Evolutionary conservation across 37 sponge, comb jelly and placozoan genomes (phyloP).

Genomic region (Halichondria panicea): DNA sequence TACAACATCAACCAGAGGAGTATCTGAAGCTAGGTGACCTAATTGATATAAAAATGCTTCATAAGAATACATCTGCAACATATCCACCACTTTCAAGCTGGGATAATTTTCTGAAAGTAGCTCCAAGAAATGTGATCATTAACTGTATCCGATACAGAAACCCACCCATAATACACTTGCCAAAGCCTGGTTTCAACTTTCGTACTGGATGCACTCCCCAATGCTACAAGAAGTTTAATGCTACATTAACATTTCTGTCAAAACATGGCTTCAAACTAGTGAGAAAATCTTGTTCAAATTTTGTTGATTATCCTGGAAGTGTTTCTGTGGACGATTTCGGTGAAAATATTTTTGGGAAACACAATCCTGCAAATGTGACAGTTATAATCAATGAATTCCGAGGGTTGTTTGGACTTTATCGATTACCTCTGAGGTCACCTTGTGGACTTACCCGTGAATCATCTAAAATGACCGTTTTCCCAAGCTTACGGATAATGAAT

Average conservation of each 20-base stretch:
- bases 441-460: slow-evolving; percentile 14
- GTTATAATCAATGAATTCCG: slow-evolving; percentile 41
- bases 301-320: slow-evolving; percentile 17
- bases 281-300: slow-evolving; percentile 15
- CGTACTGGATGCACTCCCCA: slow-evolving; percentile 1
- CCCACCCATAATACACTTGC: slow-evolving; percentile 19
- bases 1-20: neutral
- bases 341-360: slow-evolving; percentile 13
- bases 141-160: slow-evolving; percentile 30
- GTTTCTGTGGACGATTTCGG: neutral
- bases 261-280: slow-evolving; percentile 21
- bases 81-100: slow-evolving; percentile 5
- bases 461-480: neutral
- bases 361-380: slow-evolving; percentile 11
- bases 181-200: slow-evolving; percentile 11
- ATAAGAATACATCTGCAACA: neutral
- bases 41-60: slow-evolving; percentile 13
- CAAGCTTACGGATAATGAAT: slow-evolving; percentile 5
- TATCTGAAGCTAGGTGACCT: slow-evolving; percentile 7
- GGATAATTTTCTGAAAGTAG: slow-evolving; percentile 19
- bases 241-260: neutral
- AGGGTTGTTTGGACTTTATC: slow-evolving; percentile 47
- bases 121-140: slow-evolving; percentile 28
- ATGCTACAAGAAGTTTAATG: slow-evolving; percentile 17
- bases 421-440: slow-evolving; percentile 12